phyloP scores from a whole-genome alignment of 2,113 vertebrate species.

The Malurus cyaneus region DNA sequence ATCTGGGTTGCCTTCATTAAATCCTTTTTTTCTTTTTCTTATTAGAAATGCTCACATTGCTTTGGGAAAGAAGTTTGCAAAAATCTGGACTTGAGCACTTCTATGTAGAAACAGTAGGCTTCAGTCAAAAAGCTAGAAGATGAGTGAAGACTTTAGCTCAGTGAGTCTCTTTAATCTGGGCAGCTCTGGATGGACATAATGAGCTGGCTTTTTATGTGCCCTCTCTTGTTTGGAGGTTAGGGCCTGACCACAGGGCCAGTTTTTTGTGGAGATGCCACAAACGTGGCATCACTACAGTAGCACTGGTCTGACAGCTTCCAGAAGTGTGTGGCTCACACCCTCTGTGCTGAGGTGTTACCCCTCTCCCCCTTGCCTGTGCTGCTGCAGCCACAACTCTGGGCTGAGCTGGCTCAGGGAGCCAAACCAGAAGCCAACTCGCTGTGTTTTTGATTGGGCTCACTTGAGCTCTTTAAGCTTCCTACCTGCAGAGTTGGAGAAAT shows the following conservation, averaged over 20 bases:
- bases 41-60: background rate
- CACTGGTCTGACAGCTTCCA: background rate
- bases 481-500: background rate
- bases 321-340: background rate
- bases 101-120: background rate
- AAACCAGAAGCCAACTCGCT: background rate
- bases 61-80: background rate
- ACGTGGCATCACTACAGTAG: background rate
- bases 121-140: background rate
- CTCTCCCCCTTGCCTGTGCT: rapidly evolving
- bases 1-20: background rate
- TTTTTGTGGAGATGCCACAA: background rate
- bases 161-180: background rate
- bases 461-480: background rate
- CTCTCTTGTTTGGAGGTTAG: background rate
- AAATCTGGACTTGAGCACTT: background rate
- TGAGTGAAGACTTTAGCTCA: background rate
- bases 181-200: background rate
- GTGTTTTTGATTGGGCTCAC: background rate
- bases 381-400: rapidly evolving
- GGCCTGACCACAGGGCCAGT: background rate
- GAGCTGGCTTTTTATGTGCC: background rate
- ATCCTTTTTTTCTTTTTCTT: background rate
- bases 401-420: background rate
- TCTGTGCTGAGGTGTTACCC: background rate